These are phyloP conservation scores for Pterocles burchelli DNA, from an alignment of 2,113 vertebrate species.

Conservation along the genomic window DNA sequence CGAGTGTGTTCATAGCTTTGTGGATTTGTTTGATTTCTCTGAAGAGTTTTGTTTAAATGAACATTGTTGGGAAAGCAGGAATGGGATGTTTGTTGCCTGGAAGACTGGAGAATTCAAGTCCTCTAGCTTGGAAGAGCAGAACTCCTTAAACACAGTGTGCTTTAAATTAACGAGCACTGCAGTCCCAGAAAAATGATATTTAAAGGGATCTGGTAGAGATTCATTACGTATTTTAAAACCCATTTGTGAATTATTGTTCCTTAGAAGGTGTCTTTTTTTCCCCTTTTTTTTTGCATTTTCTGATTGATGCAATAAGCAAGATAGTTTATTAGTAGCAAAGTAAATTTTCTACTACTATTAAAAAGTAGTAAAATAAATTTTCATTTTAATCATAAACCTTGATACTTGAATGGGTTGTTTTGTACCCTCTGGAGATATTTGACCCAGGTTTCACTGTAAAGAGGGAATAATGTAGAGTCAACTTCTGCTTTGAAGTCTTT, in stretches of 20 bases:
- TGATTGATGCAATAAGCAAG: background rate
- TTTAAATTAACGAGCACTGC: background rate
- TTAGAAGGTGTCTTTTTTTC: background rate
- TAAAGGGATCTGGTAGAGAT: background rate
- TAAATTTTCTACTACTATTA: background rate
- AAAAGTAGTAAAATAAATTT: background rate
- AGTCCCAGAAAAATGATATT: background rate
- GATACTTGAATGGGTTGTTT: background rate
- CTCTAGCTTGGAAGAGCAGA: background rate
- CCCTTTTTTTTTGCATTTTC: background rate
- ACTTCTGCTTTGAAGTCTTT: background rate
- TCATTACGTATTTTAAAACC: background rate
- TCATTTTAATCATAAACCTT: background rate
- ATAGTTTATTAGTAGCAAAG: background rate
- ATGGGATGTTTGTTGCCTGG: background rate
- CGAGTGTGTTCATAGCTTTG: background rate
- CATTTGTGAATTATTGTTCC: fast-evolving
- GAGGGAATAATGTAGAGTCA: background rate
- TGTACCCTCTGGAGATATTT: background rate
- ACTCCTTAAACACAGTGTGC: background rate
- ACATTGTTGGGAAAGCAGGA: background rate
- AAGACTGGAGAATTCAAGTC: background rate
- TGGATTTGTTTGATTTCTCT: background rate
- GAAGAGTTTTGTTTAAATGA: background rate
- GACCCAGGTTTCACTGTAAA: background rate